These are phyloP conservation scores for Thunnus thynnus DNA, from an alignment of 2,113 vertebrate genomes.

Conservation along the genomic window DNA sequence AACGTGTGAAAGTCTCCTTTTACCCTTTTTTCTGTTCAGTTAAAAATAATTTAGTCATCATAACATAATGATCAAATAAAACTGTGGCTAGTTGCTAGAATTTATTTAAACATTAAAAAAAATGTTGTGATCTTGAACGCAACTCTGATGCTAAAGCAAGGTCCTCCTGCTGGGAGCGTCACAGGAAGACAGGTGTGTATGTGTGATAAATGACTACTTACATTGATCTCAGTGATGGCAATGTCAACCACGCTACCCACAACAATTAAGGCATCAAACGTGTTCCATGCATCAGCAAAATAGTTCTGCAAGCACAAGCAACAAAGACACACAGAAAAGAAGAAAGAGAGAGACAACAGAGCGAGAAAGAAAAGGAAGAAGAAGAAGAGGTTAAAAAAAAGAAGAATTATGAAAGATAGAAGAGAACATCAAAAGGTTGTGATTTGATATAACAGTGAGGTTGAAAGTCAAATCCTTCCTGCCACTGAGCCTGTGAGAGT, in stretches of 20 bases:
- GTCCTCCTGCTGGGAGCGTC: conserved; percentile 12
- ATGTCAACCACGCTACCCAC: conserved; percentile 99
- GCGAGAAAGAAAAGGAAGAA: conserved; percentile 65
- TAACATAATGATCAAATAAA: background rate
- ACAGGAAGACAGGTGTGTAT: conserved; percentile 22
- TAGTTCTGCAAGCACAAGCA: conserved; percentile 93
- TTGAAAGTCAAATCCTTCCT: conserved; percentile 38
- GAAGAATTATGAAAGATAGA: conserved; percentile 53
- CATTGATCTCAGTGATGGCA: conserved; percentile 99
- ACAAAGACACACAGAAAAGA: conserved; percentile 80
- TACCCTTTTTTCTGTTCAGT: background rate
- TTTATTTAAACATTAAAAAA: background rate
- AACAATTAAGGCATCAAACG: conserved; percentile 99
- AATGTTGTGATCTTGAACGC: conserved; percentile 27
- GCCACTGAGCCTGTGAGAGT: conserved; percentile 20
- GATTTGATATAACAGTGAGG: conserved; percentile 46
- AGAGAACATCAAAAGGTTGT: conserved; percentile 53
- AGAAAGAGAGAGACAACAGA: conserved; percentile 61
- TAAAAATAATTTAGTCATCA: background rate
- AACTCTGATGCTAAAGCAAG: conserved; percentile 51
- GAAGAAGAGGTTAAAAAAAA: conserved; percentile 50
- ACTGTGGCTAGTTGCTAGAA: background rate
- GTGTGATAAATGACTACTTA: conserved; percentile 89
- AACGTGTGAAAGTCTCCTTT: background rate
- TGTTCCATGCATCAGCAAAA: conserved; percentile 99